phyloP scores from a whole-genome alignment of 2,888 invertebrate genomes.

The Taenaris catops region DNA sequence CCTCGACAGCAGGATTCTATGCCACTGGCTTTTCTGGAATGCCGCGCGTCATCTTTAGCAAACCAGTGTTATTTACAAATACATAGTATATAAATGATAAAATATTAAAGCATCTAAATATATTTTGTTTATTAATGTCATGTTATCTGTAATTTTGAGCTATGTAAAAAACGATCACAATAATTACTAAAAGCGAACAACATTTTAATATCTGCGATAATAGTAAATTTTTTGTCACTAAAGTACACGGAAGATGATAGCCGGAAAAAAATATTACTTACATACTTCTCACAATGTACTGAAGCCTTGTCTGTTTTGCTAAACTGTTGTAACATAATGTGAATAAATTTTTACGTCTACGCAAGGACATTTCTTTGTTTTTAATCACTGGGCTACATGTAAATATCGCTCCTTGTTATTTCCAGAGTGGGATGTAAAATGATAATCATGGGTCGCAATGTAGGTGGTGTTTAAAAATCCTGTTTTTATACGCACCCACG shows the following conservation, averaged over 20 bases:
- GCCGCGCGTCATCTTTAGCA: conserved; percentile 26
- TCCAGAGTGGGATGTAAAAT: conserved; percentile 35
- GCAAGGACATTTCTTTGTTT: conserved; percentile 11
- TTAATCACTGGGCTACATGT: not conserved
- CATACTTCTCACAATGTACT: too few species aligned
- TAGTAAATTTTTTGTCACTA: conserved; percentile 3
- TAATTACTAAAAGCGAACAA: not conserved
- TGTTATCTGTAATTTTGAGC: too few species aligned
- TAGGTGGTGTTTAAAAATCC: conserved; percentile 35
- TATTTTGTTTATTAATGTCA: too few species aligned
- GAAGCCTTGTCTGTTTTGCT: too few species aligned
- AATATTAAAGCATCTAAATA: too few species aligned
- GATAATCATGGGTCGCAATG: conserved; percentile 33
- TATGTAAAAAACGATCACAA: too few species aligned
- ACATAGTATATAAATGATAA: too few species aligned
- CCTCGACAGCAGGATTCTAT: conserved; percentile 25
- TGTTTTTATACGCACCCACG: conserved; percentile 61
- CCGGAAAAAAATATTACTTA: not conserved
- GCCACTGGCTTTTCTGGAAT: conserved; percentile 33
- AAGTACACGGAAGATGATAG: conserved; percentile 1
- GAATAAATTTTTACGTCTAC: conserved; percentile 3
- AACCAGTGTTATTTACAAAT: conserved; percentile 5
- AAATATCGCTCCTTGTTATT: conserved; percentile 3
- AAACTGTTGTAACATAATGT: conserved; percentile 1
- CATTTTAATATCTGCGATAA: not conserved